Evolutionary conservation across 2,797 vertebrate genomes (phyloP).

Genomic region (Poecile montanus): DNA sequence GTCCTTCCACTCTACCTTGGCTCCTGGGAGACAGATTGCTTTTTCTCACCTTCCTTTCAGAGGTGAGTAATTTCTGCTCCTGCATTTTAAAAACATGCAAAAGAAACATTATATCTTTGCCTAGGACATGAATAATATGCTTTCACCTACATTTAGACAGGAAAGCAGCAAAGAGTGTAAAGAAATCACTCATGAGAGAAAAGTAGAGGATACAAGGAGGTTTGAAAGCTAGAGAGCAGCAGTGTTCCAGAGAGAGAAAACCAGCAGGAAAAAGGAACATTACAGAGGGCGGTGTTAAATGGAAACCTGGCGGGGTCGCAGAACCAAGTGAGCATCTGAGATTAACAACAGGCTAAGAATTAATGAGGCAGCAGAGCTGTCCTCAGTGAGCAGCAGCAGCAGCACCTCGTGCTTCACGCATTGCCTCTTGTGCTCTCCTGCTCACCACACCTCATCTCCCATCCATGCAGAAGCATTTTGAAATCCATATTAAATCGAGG

Average conservation of each 20-base stretch:
- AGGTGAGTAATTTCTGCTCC: neutral
- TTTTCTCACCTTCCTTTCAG: neutral
- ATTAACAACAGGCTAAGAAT: slow-evolving; percentile 1
- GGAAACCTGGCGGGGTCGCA: neutral
- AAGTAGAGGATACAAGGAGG: neutral
- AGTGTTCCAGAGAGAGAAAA: neutral
- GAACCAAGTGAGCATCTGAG: neutral
- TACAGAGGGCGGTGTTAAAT: neutral
- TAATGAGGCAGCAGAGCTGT: slow-evolving; percentile 9
- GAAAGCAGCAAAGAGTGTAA: neutral
- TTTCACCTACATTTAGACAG: neutral
- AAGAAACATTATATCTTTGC: neutral
- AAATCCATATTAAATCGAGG: neutral
- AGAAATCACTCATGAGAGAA: neutral
- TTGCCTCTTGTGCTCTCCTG: neutral
- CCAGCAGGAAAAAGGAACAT: neutral
- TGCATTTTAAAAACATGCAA: neutral
- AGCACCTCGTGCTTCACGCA: accelerated
- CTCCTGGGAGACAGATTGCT: neutral
- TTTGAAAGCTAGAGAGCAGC: slow-evolving; percentile 66
- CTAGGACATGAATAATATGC: neutral
- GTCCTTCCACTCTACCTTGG: neutral
- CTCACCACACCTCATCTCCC: neutral
- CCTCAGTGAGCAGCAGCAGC: neutral
- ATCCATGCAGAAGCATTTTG: neutral